Conservation (phyloP, 2,113 vertebrate species). For the Callaeas wilsoni region DNA sequence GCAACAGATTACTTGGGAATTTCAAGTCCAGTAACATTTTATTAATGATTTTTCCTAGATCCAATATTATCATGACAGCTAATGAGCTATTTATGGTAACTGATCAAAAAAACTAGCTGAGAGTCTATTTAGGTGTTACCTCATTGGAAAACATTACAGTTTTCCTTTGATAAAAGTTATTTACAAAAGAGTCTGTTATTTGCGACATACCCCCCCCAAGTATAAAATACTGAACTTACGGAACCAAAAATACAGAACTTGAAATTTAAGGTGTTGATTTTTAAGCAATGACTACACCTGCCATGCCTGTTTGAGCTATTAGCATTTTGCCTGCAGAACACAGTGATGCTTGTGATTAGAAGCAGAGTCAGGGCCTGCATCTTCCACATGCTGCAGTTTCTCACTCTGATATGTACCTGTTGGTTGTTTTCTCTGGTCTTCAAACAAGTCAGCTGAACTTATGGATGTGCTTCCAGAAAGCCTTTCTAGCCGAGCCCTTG, state of each 20-base stretch:
- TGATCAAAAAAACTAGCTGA: neutral
- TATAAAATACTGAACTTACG: neutral
- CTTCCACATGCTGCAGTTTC: neutral
- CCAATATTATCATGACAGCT: neutral
- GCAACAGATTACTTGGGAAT: neutral
- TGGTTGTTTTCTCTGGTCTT: slow-evolving; percentile 84
- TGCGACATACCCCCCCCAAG: neutral
- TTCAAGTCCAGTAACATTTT: neutral
- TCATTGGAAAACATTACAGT: neutral
- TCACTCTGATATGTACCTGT: slow-evolving; percentile 61
- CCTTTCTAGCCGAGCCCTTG: slow-evolving; percentile 84
- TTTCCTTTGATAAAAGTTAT: neutral
- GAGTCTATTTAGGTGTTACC: neutral
- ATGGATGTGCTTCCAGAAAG: slow-evolving; percentile 84
- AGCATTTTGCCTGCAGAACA: neutral
- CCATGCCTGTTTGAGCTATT: neutral
- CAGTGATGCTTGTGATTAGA: neutral
- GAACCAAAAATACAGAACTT: neutral
- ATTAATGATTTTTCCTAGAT: neutral
- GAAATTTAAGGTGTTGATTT: neutral
- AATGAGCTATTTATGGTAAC: neutral
- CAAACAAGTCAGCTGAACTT: slow-evolving; percentile 92
- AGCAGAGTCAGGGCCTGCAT: neutral
- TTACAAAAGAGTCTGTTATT: neutral
- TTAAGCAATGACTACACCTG: neutral